phyloP scores from a whole-genome alignment of 2,797 vertebrate species.

The Lepilemur ruficaudatus region DNA sequence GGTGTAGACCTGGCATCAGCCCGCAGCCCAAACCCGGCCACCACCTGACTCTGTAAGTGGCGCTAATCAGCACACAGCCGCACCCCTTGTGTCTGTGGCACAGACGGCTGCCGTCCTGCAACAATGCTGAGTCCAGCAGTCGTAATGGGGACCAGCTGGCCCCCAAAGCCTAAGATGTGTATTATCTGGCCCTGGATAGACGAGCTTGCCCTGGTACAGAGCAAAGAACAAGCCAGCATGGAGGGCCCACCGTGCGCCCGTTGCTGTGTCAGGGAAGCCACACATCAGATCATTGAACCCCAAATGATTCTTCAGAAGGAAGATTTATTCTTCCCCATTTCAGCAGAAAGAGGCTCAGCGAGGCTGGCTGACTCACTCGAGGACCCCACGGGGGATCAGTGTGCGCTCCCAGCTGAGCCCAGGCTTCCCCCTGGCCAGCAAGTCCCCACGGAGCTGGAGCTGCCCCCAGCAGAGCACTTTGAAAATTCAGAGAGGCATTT shows the following conservation, averaged over 20 bases:
- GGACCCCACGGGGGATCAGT: not conserved
- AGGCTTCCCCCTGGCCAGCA: not conserved
- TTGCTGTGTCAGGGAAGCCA: not conserved
- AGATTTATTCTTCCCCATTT: not conserved
- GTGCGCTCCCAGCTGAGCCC: not conserved
- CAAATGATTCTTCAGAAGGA: not conserved
- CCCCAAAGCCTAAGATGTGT: not conserved
- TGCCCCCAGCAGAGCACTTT: not conserved
- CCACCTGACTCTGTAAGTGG: not conserved
- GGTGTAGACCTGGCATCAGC: fast-evolving
- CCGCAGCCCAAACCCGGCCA: not conserved
- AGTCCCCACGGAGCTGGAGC: not conserved
- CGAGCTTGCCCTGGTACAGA: not conserved
- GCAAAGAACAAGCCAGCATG: not conserved
- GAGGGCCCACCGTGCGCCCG: fast-evolving
- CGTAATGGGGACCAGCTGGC: not conserved
- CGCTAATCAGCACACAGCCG: not conserved
- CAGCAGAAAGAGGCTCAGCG: not conserved
- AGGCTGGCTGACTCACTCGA: not conserved
- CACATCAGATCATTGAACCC: not conserved
- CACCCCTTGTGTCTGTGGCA: not conserved
- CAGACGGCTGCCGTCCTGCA: not conserved
- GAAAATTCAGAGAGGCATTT: not conserved
- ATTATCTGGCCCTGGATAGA: not conserved
- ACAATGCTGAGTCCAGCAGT: not conserved